Percentiles rank a stretch among this genome's conserved stretches.
Evolutionary conservation across 2,888 invertebrate genomes (phyloP).

Genomic region (Epiperipatus broadwayi): DNA sequence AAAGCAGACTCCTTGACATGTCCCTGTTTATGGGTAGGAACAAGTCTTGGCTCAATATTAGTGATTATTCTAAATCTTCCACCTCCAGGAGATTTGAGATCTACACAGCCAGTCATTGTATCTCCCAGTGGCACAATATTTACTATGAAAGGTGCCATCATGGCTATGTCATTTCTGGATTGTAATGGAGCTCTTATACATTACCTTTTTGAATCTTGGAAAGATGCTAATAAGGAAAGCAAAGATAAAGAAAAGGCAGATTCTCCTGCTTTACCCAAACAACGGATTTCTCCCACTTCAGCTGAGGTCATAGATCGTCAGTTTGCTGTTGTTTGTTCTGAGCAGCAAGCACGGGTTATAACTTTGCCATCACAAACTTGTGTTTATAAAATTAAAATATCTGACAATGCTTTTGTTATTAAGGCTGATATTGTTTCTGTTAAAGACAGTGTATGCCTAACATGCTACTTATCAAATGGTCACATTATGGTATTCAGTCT

Average conservation of each 20-base stretch:
- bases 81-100: conserved; percentile 54
- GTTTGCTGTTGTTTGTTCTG: conserved; percentile 78
- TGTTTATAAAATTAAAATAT: conserved; percentile 71
- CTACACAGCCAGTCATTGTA: conserved; percentile 48
- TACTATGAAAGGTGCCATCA: conserved; percentile 81
- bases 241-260: conserved; percentile 16
- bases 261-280: no score
- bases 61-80: conserved; percentile 61
- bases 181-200: conserved; percentile 78
- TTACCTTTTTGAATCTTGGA: conserved; percentile 76
- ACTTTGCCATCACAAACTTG: conserved; percentile 87
- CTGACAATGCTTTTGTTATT: conserved; percentile 77
- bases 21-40: conserved; percentile 94
- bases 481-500: conserved; percentile 81
- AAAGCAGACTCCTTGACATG: conserved; percentile 69
- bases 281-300: no score
- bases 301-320: conserved; percentile 77
- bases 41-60: conserved; percentile 83
- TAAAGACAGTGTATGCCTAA: conserved; percentile 79
- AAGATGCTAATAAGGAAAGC: conserved; percentile 45
- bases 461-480: conserved; percentile 83
- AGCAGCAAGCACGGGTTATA: conserved; percentile 82
- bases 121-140: conserved; percentile 59
- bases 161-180: conserved; percentile 88
- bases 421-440: conserved; percentile 59